Evolutionary conservation across 1,140 invertebrate species (phyloP).

Genomic region (Trichonephila clavipes): DNA sequence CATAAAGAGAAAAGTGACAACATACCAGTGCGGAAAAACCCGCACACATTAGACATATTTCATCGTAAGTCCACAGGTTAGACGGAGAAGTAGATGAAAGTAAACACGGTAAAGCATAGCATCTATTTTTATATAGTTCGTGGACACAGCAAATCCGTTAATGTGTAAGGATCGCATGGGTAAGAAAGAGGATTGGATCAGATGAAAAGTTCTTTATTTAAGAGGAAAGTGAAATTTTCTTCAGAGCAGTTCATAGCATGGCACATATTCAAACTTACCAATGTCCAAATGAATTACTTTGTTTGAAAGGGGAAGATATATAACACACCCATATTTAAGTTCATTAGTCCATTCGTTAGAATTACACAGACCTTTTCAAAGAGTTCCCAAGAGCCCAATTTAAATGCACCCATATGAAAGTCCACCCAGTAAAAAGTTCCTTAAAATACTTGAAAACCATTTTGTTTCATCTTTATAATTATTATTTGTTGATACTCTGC

Average conservation of each 20-base stretch:
- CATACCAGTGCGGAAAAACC: constrained; percentile 76
- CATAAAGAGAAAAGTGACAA: constrained; percentile 60
- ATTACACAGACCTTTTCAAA: neutral
- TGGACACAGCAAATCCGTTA: constrained; percentile 46
- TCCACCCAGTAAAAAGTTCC: constrained; percentile 34
- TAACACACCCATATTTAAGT: constrained; percentile 34
- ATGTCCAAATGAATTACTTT: constrained; percentile 42
- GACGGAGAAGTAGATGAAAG: constrained; percentile 38
- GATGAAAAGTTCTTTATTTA: constrained; percentile 74
- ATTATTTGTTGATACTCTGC: neutral
- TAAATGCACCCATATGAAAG: neutral
- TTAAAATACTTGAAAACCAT: neutral
- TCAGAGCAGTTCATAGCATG: constrained; percentile 57
- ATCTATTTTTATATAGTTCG: constrained; percentile 68
- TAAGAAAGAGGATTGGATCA: constrained; percentile 60
- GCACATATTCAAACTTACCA: constrained; percentile 69
- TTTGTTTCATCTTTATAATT: constrained; percentile 1
- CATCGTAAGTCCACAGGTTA: constrained; percentile 69
- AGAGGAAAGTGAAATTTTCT: constrained; percentile 44
- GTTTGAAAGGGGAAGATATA: constrained; percentile 23
- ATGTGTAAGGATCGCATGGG: neutral
- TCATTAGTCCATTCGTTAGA: constrained; percentile 58
- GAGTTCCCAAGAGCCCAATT: constrained; percentile 60
- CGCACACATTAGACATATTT: constrained; percentile 71
- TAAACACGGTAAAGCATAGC: constrained; percentile 20